Conservation (phyloP, 2,888 invertebrate genomes). For the Amblyteles armatorius region DNA sequence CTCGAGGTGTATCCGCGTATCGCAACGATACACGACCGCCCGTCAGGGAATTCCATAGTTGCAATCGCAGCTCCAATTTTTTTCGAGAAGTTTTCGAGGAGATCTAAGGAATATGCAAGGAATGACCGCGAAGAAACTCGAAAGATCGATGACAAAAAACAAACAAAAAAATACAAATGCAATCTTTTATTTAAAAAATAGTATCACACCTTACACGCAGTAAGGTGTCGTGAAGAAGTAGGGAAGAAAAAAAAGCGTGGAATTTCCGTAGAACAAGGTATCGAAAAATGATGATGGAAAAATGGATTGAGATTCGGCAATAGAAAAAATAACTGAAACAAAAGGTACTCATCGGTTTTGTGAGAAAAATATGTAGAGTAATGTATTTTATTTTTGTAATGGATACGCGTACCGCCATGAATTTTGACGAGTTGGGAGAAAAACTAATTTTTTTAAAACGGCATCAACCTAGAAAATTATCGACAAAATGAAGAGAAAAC, state of each 20-base stretch:
- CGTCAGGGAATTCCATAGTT: conserved; percentile 4
- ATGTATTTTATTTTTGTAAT: not conserved
- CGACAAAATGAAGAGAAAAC: not conserved
- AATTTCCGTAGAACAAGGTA: not conserved
- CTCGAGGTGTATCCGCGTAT: conserved; percentile 53
- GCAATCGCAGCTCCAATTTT: conserved; percentile 19
- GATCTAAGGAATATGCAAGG: not conserved
- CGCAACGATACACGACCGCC: conserved; percentile 12
- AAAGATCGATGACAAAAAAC: not conserved
- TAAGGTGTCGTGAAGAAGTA: not conserved
- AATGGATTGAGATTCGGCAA: not conserved
- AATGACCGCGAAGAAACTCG: not conserved
- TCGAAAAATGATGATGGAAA: not conserved
- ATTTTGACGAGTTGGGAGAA: not conserved
- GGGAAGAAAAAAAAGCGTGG: not conserved
- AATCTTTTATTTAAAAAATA: not conserved
- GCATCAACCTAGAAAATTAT: not conserved
- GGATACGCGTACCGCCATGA: not conserved
- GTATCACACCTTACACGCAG: not conserved
- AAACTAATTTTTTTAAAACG: not conserved
- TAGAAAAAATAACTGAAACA: too few species aligned
- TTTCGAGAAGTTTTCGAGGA: not conserved
- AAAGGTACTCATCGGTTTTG: not conserved
- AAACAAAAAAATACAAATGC: not conserved
- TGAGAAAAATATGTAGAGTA: not conserved